These are phyloP conservation scores for Cephus runcator DNA, from an alignment of 2,888 invertebrate species.

Conservation along the genomic window DNA sequence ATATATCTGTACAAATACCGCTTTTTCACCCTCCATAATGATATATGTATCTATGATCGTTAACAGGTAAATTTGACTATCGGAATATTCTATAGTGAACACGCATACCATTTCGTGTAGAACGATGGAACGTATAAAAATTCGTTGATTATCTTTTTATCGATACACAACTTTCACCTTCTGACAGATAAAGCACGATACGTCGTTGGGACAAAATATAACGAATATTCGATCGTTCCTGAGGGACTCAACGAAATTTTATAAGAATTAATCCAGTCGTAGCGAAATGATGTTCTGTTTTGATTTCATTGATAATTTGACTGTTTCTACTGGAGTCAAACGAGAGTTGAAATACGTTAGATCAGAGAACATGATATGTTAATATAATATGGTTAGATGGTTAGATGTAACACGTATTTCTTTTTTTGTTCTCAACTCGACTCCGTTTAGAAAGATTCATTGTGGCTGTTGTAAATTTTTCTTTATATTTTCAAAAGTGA, in stretches of 20 bases:
- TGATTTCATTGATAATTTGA: neutral
- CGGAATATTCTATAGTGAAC: neutral
- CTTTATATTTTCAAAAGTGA: neutral
- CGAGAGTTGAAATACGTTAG: neutral
- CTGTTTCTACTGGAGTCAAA: neutral
- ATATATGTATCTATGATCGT: neutral
- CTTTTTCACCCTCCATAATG: neutral
- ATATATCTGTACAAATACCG: neutral
- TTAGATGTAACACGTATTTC: neutral
- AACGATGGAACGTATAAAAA: neutral
- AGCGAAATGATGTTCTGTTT: neutral
- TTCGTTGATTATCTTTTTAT: neutral
- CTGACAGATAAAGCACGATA: neutral
- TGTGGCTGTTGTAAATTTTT: neutral
- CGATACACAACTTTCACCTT: neutral
- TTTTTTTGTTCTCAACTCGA: neutral
- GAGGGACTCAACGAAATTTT: too few relatives aligned
- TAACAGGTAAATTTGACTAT: neutral
- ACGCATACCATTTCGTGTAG: neutral
- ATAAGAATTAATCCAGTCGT: too few relatives aligned
- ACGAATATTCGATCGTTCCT: neutral
- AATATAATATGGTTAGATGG: too few relatives aligned
- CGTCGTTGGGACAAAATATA: neutral
- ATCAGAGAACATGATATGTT: neutral
- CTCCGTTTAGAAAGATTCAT: neutral